Evolutionary conservation across 2,113 vertebrate species (phyloP).

Genomic region (Psephotus haematonotus): DNA sequence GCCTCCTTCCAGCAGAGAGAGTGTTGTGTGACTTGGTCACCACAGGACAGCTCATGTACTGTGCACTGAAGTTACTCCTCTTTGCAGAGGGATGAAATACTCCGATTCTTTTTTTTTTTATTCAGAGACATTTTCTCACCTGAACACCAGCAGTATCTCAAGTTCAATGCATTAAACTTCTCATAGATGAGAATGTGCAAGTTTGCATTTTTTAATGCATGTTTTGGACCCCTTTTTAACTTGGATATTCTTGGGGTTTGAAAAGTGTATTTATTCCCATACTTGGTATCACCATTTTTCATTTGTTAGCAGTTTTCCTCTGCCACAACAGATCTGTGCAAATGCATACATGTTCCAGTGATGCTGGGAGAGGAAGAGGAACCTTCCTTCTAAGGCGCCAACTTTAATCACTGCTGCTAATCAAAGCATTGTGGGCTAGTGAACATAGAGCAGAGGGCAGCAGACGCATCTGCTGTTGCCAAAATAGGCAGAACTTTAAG

Average conservation of each 20-base stretch:
- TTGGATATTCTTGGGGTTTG: background rate
- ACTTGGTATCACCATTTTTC: background rate
- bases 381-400: background rate
- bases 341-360: background rate
- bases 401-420: background rate
- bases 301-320: background rate
- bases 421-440: background rate
- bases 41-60: background rate
- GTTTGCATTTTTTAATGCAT: background rate
- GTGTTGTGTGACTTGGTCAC: background rate
- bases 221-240: background rate
- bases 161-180: background rate
- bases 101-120: background rate
- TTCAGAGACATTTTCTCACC: background rate
- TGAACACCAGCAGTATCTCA: background rate
- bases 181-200: background rate
- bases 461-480: background rate
- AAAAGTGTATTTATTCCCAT: background rate
- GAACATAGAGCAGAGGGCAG: background rate
- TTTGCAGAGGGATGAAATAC: background rate
- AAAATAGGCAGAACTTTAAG: background rate
- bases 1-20: background rate
- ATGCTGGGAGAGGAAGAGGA: background rate
- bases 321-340: background rate
- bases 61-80: background rate